These are phyloP conservation scores for Diorhabda carinulata DNA, from an alignment of 1,140 invertebrate species.

Conservation along the genomic window DNA sequence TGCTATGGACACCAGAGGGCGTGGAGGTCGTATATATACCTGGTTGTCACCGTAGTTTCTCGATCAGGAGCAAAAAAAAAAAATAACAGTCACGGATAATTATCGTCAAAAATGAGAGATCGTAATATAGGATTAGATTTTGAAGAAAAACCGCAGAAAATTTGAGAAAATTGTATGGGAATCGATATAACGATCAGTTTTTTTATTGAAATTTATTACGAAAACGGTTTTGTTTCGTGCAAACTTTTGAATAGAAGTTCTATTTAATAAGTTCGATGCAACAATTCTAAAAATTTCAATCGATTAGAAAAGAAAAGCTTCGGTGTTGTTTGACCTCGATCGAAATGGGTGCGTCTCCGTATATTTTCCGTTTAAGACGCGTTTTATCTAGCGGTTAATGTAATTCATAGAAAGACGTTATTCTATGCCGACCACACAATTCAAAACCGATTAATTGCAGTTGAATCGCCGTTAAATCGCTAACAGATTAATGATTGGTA, in stretches of 20 bases:
- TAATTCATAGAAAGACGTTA: constrained; percentile 19
- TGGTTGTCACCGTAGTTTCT: constrained; percentile 32
- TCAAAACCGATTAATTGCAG: constrained; percentile 17
- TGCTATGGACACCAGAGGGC: constrained; percentile 40
- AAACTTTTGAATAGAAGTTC: no score
- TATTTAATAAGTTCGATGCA: no score
- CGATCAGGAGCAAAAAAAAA: no score
- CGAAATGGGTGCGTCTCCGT: constrained; percentile 3
- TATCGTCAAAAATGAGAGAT: no score
- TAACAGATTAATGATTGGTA: constrained; percentile 15
- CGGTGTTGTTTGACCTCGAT: background rate
- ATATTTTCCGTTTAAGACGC: background rate
- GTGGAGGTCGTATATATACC: constrained; percentile 33
- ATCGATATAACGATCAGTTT: no score
- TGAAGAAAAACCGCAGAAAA: no score
- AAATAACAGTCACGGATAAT: no score
- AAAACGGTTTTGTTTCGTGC: no score
- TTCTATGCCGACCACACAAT: constrained; percentile 12
- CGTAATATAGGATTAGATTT: no score
- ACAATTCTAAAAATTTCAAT: no score
- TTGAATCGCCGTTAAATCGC: constrained; percentile 15
- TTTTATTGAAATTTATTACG: no score
- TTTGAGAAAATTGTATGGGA: no score
- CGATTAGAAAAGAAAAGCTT: background rate
- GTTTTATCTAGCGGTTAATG: constrained; percentile 18